These are phyloP conservation scores for Allophyes oxyacanthae DNA, from an alignment of 2,888 invertebrate genomes.

Conservation along the genomic window DNA sequence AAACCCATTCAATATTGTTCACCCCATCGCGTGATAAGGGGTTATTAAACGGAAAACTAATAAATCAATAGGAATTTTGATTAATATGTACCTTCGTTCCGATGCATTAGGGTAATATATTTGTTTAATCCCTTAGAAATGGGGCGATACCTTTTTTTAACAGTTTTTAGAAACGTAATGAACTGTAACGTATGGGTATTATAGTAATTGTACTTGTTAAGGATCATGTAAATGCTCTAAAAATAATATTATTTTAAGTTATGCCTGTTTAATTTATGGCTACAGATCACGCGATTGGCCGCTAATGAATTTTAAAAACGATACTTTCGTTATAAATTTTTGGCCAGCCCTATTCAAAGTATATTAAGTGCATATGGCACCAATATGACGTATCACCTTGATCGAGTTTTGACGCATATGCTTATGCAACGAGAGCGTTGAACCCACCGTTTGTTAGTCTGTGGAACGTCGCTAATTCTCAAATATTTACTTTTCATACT, in stretches of 20 bases:
- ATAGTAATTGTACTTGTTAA: slow-evolving; percentile 34
- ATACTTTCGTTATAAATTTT: neutral
- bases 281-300: slow-evolving; percentile 20
- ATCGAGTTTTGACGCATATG: slow-evolving; percentile 80
- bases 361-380: slow-evolving; percentile 25
- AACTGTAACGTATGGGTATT: slow-evolving; percentile 65
- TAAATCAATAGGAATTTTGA: slow-evolving; percentile 79
- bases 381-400: slow-evolving; percentile 76
- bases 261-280: slow-evolving; percentile 25
- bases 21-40: slow-evolving; percentile 72
- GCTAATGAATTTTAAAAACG: neutral
- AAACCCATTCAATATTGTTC: slow-evolving; percentile 53
- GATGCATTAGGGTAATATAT: slow-evolving; percentile 77
- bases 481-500: slow-evolving; percentile 75
- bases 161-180: slow-evolving; percentile 61
- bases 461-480: slow-evolving; percentile 65
- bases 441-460: slow-evolving; percentile 63
- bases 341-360: slow-evolving; percentile 1
- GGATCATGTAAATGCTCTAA: slow-evolving; percentile 2
- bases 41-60: slow-evolving; percentile 66
- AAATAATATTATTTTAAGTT: slow-evolving; percentile 18
- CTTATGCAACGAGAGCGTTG: slow-evolving; percentile 81
- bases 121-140: slow-evolving; percentile 75
- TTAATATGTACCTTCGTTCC: slow-evolving; percentile 60
- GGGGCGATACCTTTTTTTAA: slow-evolving; percentile 57